These are phyloP conservation scores for Zygogramma bicolorata DNA, from an alignment of 2,888 invertebrate genomes.

Conservation along the genomic window DNA sequence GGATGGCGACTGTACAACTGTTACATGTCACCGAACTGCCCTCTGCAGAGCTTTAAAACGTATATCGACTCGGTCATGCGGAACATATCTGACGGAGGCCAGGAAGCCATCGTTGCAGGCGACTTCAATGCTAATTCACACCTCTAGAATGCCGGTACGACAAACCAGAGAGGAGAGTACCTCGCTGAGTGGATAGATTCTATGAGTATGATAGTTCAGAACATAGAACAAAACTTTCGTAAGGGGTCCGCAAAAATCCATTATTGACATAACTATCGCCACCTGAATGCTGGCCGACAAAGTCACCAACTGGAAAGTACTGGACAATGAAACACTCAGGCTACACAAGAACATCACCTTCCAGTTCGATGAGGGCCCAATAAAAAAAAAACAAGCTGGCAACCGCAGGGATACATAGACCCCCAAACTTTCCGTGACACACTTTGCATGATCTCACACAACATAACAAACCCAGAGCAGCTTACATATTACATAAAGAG, in stretches of 20 bases:
- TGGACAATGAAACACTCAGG: not conserved
- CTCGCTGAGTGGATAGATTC: not conserved
- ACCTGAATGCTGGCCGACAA: not conserved
- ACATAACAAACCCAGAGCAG: too few species aligned
- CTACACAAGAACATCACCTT: not conserved
- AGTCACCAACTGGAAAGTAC: not conserved
- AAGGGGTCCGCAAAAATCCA: conserved; percentile 5
- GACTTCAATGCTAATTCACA: conserved; percentile 22
- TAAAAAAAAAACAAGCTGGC: not conserved
- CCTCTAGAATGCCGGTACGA: not conserved
- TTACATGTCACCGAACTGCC: conserved; percentile 16
- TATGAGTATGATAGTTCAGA: not conserved
- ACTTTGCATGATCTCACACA: not conserved
- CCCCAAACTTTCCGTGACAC: not conserved
- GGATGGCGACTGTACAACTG: not conserved
- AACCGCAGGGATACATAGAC: not conserved
- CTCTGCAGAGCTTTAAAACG: not conserved
- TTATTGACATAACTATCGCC: conserved; percentile 16
- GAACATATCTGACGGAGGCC: not conserved
- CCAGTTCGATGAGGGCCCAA: not conserved
- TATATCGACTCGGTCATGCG: conserved; percentile 4
- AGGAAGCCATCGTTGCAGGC: not conserved
- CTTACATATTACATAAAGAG: too few species aligned
- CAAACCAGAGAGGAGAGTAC: conserved; percentile 6
- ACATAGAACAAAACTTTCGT: conserved; percentile 8